Percentiles rank a stretch among this genome's conserved stretches.
Conservation (phyloP, 2,888 invertebrate genomes). For the Athripsodes cinereus region DNA sequence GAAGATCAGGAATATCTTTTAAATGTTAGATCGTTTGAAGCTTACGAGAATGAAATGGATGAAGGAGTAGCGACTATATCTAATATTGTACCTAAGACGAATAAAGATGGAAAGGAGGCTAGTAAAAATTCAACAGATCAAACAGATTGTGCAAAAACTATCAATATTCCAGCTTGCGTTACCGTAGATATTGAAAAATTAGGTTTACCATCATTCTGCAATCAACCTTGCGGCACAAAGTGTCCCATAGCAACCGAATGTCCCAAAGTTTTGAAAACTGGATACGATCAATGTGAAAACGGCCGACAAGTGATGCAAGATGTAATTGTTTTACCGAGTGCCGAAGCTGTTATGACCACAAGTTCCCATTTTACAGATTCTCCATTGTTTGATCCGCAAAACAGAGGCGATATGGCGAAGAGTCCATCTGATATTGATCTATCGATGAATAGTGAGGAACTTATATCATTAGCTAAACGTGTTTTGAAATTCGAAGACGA, state of each 20-base stretch:
- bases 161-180: background rate
- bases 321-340: conserved; percentile 30
- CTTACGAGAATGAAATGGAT: background rate
- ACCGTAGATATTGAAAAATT: conserved; percentile 24
- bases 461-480: conserved; percentile 3
- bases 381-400: conserved; percentile 14
- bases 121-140: background rate
- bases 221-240: conserved; percentile 16
- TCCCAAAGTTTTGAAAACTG: conserved; percentile 12
- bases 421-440: background rate
- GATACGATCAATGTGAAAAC: conserved; percentile 22
- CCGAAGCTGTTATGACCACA: conserved; percentile 26
- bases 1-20: background rate
- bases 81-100: background rate
- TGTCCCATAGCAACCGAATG: conserved; percentile 19
- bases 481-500: conserved; percentile 1
- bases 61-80: conserved; percentile 2
- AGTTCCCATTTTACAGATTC: conserved; percentile 25
- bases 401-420: background rate
- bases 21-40: conserved; percentile 4
- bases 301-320: conserved; percentile 25
- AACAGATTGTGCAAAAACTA: background rate
- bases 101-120: background rate
- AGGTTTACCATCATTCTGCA: conserved; percentile 20
- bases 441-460: conserved; percentile 1